Percentiles rank a stretch among this genome's conserved stretches.
Conservation (phyloP, 2,113 vertebrate species). For the Andinoacara biseriatus region DNA sequence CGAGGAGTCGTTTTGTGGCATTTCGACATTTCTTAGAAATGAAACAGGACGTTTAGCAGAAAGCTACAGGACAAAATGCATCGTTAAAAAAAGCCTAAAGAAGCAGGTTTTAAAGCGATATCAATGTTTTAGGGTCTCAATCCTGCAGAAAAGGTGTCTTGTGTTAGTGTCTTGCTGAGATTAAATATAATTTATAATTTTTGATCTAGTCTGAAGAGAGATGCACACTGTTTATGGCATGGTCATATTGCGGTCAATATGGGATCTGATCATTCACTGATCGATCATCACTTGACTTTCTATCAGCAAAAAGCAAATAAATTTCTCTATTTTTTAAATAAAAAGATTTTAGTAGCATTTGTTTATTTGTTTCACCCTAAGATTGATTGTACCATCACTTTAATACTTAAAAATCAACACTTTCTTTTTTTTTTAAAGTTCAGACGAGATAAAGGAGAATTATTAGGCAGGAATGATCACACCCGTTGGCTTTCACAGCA, state of each 20-base stretch:
- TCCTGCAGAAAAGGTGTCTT: constrained; percentile 2
- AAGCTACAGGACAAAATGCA: background rate
- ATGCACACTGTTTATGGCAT: constrained; percentile 3
- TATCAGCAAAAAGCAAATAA: constrained; percentile 28
- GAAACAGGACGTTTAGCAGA: constrained; percentile 27
- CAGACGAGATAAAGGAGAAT: constrained; percentile 31
- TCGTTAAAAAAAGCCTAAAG: background rate
- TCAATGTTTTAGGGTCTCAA: background rate
- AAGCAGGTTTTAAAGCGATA: background rate
- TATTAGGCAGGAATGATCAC: constrained; percentile 44
- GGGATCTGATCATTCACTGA: constrained; percentile 23
- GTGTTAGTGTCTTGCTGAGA: background rate
- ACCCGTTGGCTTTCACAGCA: constrained; percentile 66
- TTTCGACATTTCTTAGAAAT: constrained; percentile 51
- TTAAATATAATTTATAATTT: background rate
- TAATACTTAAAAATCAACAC: constrained; percentile 50
- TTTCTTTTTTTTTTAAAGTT: constrained; percentile 34
- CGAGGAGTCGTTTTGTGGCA: constrained; percentile 27
- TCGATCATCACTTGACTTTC: constrained; percentile 39
- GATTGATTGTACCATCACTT: constrained; percentile 79
- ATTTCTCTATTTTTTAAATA: constrained; percentile 58
- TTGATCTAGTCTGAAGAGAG: constrained; percentile 11
- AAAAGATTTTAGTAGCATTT: constrained; percentile 63
- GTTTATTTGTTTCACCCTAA: constrained; percentile 53
- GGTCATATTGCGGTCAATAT: background rate